Evolutionary conservation across 2,797 vertebrate species (phyloP), one percentile per base, ranked within the genome.

Genomic region (Diceros bicornis): DNA sequence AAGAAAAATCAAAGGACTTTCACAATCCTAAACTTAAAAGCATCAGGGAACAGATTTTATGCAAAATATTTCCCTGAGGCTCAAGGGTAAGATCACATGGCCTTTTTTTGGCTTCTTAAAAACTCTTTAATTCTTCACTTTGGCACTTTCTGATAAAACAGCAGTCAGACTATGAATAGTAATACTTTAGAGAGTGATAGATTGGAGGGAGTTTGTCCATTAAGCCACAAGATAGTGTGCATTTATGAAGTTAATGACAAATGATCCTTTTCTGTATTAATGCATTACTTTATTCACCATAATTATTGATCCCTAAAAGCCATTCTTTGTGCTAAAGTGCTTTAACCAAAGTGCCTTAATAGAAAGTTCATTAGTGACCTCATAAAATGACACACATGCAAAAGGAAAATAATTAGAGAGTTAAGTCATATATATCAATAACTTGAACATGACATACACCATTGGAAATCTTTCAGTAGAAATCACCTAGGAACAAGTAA

Each of bases 281-380:
- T 72, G 85, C 84, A 71, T 79, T 96, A 83, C 92, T 96, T 94
- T 93, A 90, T 94, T 96, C 88, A 50, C 72, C 89, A 82, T 95
- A 96, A 96, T 93, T 97, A 97, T 95, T 96, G 94, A 96, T 96
- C 82, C 34, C 47, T 96, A 93, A 96, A 95, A 97, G 95, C 95
- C 16, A 44, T 82, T 88, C 84, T 96, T 94, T 88, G 27, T 52
- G n/a, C 95, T 90, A 81, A 96, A 90, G 78, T 93, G 68, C 64
- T 92, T 96, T 97, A 94, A 90, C 90, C 37, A 88, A 55, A 96
- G 81, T 75, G 71, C 61, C 34, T 92, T 83, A 74, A 27, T 69
- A 97, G 91, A 94, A 93, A 93, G 72, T 87, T 97, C 95, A 95
- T 86, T 89, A 94, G 55, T 97, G 95, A 96, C 88, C 94, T 96